Base-by-base conservation (phyloP, 2,113 vertebrate genomes). In the Nannospalax galili region DNA sequence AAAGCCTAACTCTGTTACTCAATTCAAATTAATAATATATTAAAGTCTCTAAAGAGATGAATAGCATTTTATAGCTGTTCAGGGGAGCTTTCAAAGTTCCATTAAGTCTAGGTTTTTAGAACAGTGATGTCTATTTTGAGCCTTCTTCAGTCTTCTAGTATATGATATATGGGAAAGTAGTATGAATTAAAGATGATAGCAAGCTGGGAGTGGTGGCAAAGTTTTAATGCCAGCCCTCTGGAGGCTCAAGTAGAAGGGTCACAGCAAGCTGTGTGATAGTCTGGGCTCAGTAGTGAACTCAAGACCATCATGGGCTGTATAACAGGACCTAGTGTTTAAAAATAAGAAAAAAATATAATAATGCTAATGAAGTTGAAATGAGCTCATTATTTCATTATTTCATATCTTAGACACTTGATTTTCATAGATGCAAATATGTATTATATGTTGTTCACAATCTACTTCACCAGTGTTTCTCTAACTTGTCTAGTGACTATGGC, bases 31-130 rank as follows among this genome's bases (percentile, higher is more conserved):
- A 85, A 88, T 95, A 84, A 81, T 88, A 74, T 84, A 93, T 97
- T 88, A 97, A 73, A 95, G 30, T 5, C 82, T 5, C 82, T 74
- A 20, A 94, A 95, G 15, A 77, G 73, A 28, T 84, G 20, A 95
- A 88, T 96, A 73, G 91, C 96, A 96, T 94, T 97, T 95, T 97
- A 80, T 26, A 97, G 93, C 88, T 95, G 90, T 69, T 72, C 15
- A 94, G 32, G 93, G 62, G 60, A 81, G 22, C 86, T 86, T 97
- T 97, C 73, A 95, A 95, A 93, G 80, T 28, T 95, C 87, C 45
- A 40, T 58, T 74, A 92, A 17, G 7, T 37, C 20, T 72, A 35
- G 30, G 1, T 69, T 90, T 92, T 64, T 62, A 60, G 81, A 91
- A 91, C 35, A 96, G 65, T 77, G 74, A 88, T 56, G 72, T 87